Base-by-base conservation (phyloP, 2,888 invertebrate species). In the Meiosimyza platycephala region DNA sequence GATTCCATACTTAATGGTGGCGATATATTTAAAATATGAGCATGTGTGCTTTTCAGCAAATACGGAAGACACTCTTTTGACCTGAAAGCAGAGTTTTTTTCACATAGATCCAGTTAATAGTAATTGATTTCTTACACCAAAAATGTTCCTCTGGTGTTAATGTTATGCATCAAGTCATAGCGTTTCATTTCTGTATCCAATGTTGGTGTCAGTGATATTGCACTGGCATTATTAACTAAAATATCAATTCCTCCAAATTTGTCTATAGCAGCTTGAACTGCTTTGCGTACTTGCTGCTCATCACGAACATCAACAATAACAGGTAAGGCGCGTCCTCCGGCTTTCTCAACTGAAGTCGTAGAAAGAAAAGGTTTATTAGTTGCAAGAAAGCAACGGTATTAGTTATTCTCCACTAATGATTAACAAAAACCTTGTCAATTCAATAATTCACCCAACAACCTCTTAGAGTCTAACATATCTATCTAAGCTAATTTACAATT, bases 161-260 rank as follows among this genome's bases (percentile, higher is more conserved):
- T 92, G 73, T 90, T 92, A 84, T 97, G 95, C 98, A 99, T 98
- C 52, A 99, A 90, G 88, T 99, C 99, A 84, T 95, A 99, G 87
- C 92, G 91, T 89, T 98, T 98, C 97, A 98, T 98, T 51, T 95
- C 93, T 0, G 97, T 97, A 1, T 92, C 89, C 12, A 90, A 88
- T 0, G 98, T 98, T 55, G 92, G 91, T 0, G 96, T 93, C 60
- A 95, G 86, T 0, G 92, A 92, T 81, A 99, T 98, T 12, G 98
- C 98, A 76, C 97, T 97, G 0, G 98, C 98, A 90, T 99, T 99
- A 88, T 99, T 99, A 13, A 99, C 89, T 28, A 96, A 87, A 78
- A 99, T 94, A 85, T 99, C 98, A 79, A 99, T 97, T 6, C 98
- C 97, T 47, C 98, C 98, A 88, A 98, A 99, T 88, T 83, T 91